Percentiles rank a stretch among this genome's conserved stretches.
phyloP scores from a whole-genome alignment of 2,888 invertebrate species.

The Cerceris rybyensis region DNA sequence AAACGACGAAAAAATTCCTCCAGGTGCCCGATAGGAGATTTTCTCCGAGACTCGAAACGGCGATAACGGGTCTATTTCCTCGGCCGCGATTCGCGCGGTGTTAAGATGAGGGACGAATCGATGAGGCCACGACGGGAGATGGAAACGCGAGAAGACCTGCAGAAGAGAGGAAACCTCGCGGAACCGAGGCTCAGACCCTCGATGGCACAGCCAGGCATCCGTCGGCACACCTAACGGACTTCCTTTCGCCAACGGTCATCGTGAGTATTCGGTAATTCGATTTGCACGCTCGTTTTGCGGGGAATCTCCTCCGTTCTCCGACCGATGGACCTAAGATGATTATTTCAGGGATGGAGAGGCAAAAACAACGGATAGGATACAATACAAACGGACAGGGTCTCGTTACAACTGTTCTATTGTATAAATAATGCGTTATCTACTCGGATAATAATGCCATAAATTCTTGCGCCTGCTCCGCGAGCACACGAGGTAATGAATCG shows the following conservation, averaged over 20 bases:
- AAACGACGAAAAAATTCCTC: neutral
- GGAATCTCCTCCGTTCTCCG: constrained; percentile 41
- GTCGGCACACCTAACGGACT: constrained; percentile 80
- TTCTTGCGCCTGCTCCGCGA: neutral
- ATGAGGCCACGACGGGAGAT: constrained; percentile 53
- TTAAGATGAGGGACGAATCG: constrained; percentile 62
- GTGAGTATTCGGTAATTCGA: constrained; percentile 71
- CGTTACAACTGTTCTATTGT: too few relatives aligned
- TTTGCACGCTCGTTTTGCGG: constrained; percentile 54
- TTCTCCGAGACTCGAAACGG: neutral
- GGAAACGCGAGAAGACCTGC: constrained; percentile 78
- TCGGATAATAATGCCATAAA: neutral
- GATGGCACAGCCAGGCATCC: constrained; percentile 71
- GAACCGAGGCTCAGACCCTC: constrained; percentile 76
- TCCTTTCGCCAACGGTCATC: constrained; percentile 76
- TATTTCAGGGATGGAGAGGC: too few relatives aligned
- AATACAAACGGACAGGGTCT: too few relatives aligned
- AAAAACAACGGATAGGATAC: too few relatives aligned
- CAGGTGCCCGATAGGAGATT: neutral
- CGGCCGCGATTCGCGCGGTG: constrained; percentile 9
- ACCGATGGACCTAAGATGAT: constrained; percentile 17
- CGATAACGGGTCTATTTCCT: constrained; percentile 6
- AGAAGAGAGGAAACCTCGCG: constrained; percentile 80
- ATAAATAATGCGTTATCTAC: too few relatives aligned
- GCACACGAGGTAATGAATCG: neutral